Conservation (phyloP, 2,797 vertebrate species). For the Anabacerthia variegaticeps region DNA sequence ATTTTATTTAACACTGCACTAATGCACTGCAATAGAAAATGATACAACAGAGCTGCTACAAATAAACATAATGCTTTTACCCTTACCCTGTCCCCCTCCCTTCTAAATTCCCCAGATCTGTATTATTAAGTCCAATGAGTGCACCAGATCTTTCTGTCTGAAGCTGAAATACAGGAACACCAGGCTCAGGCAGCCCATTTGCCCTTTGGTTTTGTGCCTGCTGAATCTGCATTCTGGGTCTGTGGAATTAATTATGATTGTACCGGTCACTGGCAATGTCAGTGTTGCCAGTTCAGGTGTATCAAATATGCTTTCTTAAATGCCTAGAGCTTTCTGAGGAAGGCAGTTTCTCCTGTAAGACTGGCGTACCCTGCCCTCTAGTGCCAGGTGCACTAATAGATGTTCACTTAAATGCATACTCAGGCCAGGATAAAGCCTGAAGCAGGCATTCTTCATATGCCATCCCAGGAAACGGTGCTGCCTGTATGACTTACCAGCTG, state of each 20-base stretch:
- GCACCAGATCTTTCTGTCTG: conserved; percentile 55
- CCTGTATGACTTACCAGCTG: neutral
- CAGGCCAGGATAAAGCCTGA: neutral
- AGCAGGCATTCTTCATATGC: neutral
- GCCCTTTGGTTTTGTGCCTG: conserved; percentile 60
- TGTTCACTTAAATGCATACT: neutral
- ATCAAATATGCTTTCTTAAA: neutral
- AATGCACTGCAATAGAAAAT: conserved; percentile 75
- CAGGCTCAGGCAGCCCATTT: conserved; percentile 46
- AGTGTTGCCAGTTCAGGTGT: conserved; percentile 17
- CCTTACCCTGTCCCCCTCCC: neutral
- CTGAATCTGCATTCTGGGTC: conserved; percentile 48
- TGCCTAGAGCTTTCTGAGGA: neutral
- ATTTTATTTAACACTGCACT: conserved; percentile 82
- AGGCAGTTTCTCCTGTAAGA: neutral
- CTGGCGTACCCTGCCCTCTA: conserved; percentile 28
- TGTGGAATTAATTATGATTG: conserved; percentile 39
- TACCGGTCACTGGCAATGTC: conserved; percentile 51
- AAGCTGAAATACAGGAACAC: conserved; percentile 51
- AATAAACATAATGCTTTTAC: conserved; percentile 75
- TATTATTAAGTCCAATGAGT: conserved; percentile 65
- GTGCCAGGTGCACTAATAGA: neutral
- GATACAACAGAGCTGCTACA: conserved; percentile 76
- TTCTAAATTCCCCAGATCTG: conserved; percentile 58
- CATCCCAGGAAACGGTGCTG: neutral